Base-by-base conservation (phyloP, 1,140 invertebrate genomes). In the Heterodera carotae region DNA sequence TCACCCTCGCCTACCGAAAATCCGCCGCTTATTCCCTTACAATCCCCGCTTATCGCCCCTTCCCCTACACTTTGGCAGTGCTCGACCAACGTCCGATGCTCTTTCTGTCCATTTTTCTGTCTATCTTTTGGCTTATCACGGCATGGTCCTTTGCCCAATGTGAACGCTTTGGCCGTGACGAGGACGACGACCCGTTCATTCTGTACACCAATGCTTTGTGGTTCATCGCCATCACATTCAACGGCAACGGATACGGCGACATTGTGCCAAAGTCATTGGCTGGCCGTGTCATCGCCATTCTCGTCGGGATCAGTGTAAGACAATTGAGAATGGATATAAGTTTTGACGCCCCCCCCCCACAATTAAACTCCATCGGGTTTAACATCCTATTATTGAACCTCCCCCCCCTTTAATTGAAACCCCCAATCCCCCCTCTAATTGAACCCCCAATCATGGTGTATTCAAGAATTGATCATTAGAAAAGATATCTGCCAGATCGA, bases 221-320 rank as follows among this genome's bases (percentile, higher is more conserved):
- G 86, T 87, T 87, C 77, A 87, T 87, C 64, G 83, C 84, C 18
- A 80, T 74, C 25, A 84, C 83, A 18, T 84, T 83, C 43, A 82
- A 79, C 48, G 81, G 87, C 7, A 86, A 87, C 67, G 85, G 85
- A 1, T 86, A 87, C 71, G 97, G 97, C 88, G 97, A 99, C 91
- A 97, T 99, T 89, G 96, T 99, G 88, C 97, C 97, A 88, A 98
- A 98, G 91, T 99, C 97, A 82, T 97, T 98, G 91, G 98, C 95
- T 90, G 97, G 97, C 85, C 91, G 96, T 89, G 94, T 94, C 88
- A 97, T 98, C 87, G 95, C 96, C 86, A 96, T 99, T 87, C 94
- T 93, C 89, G 97, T 96, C 81, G 96, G 97, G 88, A 95, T 98
- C 88, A 98, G 98, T 95, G 97, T 79, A 6, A 60, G 98, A 92